Base-by-base conservation (phyloP, 1,140 invertebrate genomes). In the Sminthurides bifidus region DNA sequence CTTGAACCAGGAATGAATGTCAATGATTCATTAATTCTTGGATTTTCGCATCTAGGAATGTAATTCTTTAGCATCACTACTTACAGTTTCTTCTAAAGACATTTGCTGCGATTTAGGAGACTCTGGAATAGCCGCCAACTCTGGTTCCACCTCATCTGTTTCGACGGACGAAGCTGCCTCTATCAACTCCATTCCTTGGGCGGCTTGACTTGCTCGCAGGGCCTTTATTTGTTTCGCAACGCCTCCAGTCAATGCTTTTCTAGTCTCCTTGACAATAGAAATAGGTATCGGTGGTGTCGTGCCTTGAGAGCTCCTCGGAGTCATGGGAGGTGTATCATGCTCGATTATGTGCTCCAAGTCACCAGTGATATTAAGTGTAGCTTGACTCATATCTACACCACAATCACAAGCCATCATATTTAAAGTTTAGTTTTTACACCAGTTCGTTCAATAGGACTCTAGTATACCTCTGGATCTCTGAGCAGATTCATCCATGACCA, bases 71-170 rank as follows among this genome's bases (percentile, higher is more conserved):
- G 24, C 24, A n/a, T n/a, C n/a, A n/a, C 27, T 40, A 26, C 38
- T 37, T 43, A 38, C 46, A 37, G 15, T 55, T 52, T 58, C 52
- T 49, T 64, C 68, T 31, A 64, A 58, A 52, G 67, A 68, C 6
- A n/a, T n/a, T 40, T 52, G 85, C 65, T 87, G 84, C 26, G 85
- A 87, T 69, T 84, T 83, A 67, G 87, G 84, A 70, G 84, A 85
- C 73, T 90, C 87, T 30, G 85, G 85, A 68, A 90, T 89, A 54
- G 83, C 85, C 56, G 87, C 85, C 63, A 90, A 72, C 70, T 89
- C 86, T 24, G 84, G 85, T 72, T 90, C 87, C 6, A 83, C 83
- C 65, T 87, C 86, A 70, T 90, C 85, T 52, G 79, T 81, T 70
- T 88, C 85, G 58, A 82, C 72, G 56, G 83, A 85, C 69, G 80